A percentile compares a stretch with the other conserved stretches of the same genome.
Evolutionary conservation across 2,113 vertebrate species (phyloP).

Genomic region (Plecotus auritus): DNA sequence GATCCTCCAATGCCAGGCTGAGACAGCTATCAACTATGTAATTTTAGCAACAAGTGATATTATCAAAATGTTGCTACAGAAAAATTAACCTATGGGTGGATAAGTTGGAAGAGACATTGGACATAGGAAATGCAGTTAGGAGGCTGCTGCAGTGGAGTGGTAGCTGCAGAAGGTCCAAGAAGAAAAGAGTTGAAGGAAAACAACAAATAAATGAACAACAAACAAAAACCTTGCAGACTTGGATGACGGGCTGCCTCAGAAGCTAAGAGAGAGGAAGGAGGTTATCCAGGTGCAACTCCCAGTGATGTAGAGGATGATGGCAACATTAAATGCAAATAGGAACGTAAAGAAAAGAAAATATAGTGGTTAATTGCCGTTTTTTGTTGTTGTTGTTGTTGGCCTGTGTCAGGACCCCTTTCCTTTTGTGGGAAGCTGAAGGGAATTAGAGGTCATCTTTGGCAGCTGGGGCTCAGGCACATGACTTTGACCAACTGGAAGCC

Average conservation of each 20-base stretch:
- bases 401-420: background rate
- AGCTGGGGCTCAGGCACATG: background rate
- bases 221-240: background rate
- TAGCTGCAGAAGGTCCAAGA: background rate
- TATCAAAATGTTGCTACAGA: constrained; percentile 10
- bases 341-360: background rate
- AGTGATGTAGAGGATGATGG: background rate
- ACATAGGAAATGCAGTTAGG: background rate
- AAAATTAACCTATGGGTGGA: background rate
- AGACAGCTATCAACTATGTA: background rate
- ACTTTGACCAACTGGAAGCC: background rate
- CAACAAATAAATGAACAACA: background rate
- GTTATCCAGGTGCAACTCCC: background rate
- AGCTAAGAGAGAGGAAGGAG: background rate
- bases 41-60: background rate
- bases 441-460: constrained; percentile 2
- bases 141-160: background rate
- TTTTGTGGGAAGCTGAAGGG: background rate
- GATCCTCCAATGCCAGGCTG: background rate
- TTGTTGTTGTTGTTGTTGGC: background rate
- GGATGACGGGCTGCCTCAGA: background rate
- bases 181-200: background rate
- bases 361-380: background rate
- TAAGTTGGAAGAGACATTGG: background rate
- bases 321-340: background rate